These are phyloP conservation scores for Struthidea cinerea DNA, from an alignment of 2,113 vertebrate species.

Conservation along the genomic window DNA sequence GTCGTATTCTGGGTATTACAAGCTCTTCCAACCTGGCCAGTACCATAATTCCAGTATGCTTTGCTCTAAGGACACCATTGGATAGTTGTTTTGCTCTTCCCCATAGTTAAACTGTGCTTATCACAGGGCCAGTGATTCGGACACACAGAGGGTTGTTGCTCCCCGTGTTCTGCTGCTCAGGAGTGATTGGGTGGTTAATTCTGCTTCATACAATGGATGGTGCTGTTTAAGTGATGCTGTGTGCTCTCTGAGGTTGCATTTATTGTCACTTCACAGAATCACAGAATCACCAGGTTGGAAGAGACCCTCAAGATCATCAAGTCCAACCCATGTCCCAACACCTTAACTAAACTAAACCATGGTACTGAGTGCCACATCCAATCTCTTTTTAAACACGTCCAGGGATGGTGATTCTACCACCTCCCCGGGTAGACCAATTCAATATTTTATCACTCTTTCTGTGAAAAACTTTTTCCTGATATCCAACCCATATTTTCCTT, in stretches of 20 bases:
- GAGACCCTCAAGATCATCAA: too few relatives aligned
- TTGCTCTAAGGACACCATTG: neutral
- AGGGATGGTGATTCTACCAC: too few relatives aligned
- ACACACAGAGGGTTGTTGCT: neutral
- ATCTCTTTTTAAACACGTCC: too few relatives aligned
- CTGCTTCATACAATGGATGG: neutral
- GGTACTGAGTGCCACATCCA: too few relatives aligned
- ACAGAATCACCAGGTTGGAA: too few relatives aligned
- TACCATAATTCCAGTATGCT: neutral
- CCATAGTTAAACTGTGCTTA: neutral
- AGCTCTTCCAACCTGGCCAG: rapidly evolving
- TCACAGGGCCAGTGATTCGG: neutral
- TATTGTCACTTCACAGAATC: too few relatives aligned
- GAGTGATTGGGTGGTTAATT: neutral
- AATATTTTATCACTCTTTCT: too few relatives aligned
- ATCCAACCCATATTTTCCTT: too few relatives aligned
- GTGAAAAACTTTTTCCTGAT: too few relatives aligned
- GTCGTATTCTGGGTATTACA: neutral
- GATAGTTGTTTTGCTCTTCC: neutral
- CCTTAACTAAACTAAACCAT: too few relatives aligned
- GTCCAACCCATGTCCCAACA: too few relatives aligned
- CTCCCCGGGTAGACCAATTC: too few relatives aligned
- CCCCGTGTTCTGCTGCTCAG: neutral
- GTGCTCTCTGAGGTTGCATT: neutral
- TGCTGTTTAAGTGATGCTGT: neutral